phyloP scores from a whole-genome alignment of 2,797 vertebrate genomes.

The Tarsius wallacei region DNA sequence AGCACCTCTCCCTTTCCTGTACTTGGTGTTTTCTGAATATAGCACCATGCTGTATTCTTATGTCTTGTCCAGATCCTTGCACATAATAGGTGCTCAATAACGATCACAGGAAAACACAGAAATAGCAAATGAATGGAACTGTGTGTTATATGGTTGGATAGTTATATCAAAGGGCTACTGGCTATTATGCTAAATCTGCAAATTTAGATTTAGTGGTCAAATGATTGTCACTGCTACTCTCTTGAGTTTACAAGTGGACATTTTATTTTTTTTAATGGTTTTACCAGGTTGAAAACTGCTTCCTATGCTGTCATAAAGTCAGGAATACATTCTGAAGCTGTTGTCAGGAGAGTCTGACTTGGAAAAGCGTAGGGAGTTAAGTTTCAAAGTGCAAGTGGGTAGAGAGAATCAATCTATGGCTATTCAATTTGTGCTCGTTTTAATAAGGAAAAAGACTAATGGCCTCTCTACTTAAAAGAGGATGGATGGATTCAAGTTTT shows the following conservation, averaged over 20 bases:
- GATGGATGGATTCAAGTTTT: slow-evolving; percentile 50
- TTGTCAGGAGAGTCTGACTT: background rate
- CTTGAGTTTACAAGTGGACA: background rate
- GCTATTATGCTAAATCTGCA: background rate
- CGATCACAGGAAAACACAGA: background rate
- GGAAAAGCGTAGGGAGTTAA: slow-evolving; percentile 48
- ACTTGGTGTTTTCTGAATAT: background rate
- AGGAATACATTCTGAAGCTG: background rate
- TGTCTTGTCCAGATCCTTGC: background rate
- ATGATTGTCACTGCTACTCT: background rate
- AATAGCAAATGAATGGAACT: background rate
- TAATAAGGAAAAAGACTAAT: slow-evolving; percentile 79
- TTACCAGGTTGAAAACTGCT: background rate
- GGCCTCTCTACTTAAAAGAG: slow-evolving; percentile 59
- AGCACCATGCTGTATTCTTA: background rate
- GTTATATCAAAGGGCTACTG: background rate
- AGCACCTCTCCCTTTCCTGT: background rate
- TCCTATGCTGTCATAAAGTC: background rate
- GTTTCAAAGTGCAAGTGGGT: background rate
- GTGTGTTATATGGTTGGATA: background rate
- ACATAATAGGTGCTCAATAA: background rate
- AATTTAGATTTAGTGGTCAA: background rate
- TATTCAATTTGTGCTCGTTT: slow-evolving; percentile 56
- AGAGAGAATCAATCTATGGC: slow-evolving; percentile 29
- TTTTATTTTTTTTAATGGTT: background rate